These are phyloP conservation scores for Melanotaenia maccullochi DNA, from an alignment of 2,797 vertebrate genomes.

Conservation along the genomic window DNA sequence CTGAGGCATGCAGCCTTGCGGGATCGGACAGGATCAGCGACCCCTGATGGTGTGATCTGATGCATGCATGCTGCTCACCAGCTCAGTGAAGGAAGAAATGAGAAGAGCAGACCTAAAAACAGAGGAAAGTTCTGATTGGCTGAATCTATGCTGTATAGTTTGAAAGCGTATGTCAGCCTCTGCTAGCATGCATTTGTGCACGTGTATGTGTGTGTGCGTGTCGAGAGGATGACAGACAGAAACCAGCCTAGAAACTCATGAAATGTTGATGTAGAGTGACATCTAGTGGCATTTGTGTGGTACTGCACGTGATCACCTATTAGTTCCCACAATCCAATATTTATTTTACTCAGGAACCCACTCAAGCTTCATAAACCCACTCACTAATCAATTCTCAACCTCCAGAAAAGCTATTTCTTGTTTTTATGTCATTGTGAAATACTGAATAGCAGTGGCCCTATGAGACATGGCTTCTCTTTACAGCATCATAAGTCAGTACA, in stretches of 20 bases:
- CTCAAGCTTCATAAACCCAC: not conserved
- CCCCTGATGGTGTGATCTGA: constrained; percentile 60
- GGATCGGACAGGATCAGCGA: constrained; percentile 47
- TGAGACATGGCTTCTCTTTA: not conserved
- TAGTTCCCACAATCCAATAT: not conserved
- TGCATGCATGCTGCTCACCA: constrained; percentile 1
- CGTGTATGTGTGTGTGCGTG: not conserved
- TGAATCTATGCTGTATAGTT: constrained; percentile 27
- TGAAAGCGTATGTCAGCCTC: constrained; percentile 18
- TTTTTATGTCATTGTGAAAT: not conserved
- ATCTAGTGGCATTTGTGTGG: constrained; percentile 57
- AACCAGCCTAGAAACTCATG: not conserved
- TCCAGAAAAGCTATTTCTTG: not conserved
- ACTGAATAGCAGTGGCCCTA: not conserved
- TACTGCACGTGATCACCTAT: constrained; percentile 39
- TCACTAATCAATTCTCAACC: not conserved
- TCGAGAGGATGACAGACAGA: not conserved
- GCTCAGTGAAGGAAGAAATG: constrained; percentile 16
- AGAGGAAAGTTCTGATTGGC: constrained; percentile 39
- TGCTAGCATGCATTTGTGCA: constrained; percentile 1
- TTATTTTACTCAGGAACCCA: not conserved
- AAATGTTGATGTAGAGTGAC: constrained; percentile 64
- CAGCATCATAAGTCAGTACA: not conserved
- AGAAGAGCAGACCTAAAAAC: constrained; percentile 29
- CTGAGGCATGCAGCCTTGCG: constrained; percentile 49